phyloP scores from a whole-genome alignment of 2,888 invertebrate species.

The Glyphotaelius pellucidus region DNA sequence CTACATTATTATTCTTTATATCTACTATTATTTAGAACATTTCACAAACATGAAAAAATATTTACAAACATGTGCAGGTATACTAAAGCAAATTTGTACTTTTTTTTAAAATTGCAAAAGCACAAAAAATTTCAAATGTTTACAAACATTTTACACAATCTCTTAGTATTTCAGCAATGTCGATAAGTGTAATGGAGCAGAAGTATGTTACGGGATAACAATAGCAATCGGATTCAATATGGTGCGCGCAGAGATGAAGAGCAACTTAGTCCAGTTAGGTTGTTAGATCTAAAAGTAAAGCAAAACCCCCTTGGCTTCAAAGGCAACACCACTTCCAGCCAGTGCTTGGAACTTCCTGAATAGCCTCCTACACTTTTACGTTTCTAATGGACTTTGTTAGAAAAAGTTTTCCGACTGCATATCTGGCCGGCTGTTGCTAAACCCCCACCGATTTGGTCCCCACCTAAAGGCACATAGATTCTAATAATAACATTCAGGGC shows the following conservation, averaged over 20 bases:
- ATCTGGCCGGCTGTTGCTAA: slow-evolving; percentile 12
- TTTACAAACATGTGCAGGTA: too few relatives aligned
- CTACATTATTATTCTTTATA: too few relatives aligned
- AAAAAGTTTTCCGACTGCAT: slow-evolving; percentile 49
- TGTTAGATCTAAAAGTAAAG: slow-evolving; percentile 17
- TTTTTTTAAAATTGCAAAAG: too few relatives aligned
- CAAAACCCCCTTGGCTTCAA: background rate
- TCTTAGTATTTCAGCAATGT: background rate
- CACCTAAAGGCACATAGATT: background rate
- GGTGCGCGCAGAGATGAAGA: background rate
- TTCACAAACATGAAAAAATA: too few relatives aligned
- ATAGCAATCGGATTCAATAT: slow-evolving; percentile 3
- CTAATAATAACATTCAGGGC: background rate
- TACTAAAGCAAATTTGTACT: too few relatives aligned
- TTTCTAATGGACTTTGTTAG: slow-evolving; percentile 65
- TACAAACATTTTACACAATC: too few relatives aligned
- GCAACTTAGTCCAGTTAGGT: background rate
- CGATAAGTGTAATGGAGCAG: background rate
- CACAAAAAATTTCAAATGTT: too few relatives aligned
- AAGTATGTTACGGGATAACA: background rate
- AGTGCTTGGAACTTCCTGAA: slow-evolving; percentile 19
- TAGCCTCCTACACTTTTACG: slow-evolving; percentile 56
- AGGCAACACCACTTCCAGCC: background rate
- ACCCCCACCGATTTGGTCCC: slow-evolving; percentile 6
- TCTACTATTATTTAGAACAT: too few relatives aligned